Conservation (phyloP, 2,888 invertebrate species). For the Sthenelais limicola region DNA sequence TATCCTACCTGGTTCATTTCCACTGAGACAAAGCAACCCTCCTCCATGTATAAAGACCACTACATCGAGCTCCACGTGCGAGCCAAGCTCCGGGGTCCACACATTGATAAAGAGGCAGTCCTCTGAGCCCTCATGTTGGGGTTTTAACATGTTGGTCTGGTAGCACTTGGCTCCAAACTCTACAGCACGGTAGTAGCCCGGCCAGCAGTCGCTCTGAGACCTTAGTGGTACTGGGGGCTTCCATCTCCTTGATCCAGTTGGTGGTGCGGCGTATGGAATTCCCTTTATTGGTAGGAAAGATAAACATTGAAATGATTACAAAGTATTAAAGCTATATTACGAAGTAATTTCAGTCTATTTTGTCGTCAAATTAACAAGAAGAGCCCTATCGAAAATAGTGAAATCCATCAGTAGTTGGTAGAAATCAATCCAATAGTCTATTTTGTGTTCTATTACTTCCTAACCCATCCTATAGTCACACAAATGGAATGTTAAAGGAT, state of each 20-base stretch:
- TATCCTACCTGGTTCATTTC: conserved; percentile 45
- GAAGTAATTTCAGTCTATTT: too few species aligned
- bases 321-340: too few species aligned
- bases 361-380: too few species aligned
- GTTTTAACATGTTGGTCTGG: conserved; percentile 16
- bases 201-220: conserved; percentile 14
- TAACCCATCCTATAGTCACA: background rate
- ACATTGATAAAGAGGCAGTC: conserved; percentile 52
- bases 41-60: conserved; percentile 53
- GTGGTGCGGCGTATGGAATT: conserved; percentile 29
- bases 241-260: conserved; percentile 30
- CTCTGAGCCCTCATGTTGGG: conserved; percentile 43
- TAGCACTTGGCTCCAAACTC: conserved; percentile 30
- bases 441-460: too few species aligned
- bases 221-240: conserved; percentile 12
- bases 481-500: background rate
- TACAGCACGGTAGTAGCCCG: background rate
- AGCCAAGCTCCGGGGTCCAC: conserved; percentile 44
- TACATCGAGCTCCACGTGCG: conserved; percentile 38
- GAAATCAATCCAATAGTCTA: background rate
- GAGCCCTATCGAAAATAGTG: too few species aligned
- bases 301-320: background rate
- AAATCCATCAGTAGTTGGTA: too few species aligned
- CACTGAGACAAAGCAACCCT: conserved; percentile 46
- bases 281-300: conserved; percentile 1